A percentile compares a stretch with the other conserved stretches of the same genome.
phyloP scores from a whole-genome alignment of 2,113 vertebrate species.

The Pardalotus punctatus region DNA sequence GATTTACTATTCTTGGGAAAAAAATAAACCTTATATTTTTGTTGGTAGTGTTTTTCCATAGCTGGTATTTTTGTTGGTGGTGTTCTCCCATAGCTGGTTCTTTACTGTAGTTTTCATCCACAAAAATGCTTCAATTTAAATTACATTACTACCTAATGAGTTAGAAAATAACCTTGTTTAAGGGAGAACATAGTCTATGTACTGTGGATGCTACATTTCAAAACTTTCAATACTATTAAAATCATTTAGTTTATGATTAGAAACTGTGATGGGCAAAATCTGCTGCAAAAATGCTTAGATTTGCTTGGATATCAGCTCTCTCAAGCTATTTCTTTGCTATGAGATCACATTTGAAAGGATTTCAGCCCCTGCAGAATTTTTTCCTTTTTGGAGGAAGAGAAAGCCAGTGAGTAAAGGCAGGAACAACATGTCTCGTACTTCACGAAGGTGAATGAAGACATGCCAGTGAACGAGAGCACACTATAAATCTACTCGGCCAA shows the following conservation, averaged over 20 bases:
- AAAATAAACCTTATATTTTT: not conserved
- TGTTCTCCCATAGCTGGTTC: not conserved
- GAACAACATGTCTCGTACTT: not conserved
- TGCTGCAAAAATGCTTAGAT: not conserved
- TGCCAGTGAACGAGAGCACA: fast-evolving
- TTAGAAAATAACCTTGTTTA: not conserved
- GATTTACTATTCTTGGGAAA: not conserved
- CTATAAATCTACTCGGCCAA: not conserved
- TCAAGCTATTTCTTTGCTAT: not conserved
- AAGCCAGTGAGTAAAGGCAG: not conserved
- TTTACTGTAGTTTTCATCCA: not conserved
- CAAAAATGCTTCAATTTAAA: not conserved
- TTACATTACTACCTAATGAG: not conserved
- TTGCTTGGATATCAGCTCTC: not conserved
- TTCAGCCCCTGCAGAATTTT: not conserved
- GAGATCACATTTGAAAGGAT: not conserved
- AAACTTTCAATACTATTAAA: not conserved
- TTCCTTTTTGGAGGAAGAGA: not conserved
- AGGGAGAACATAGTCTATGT: not conserved
- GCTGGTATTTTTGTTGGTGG: not conserved
- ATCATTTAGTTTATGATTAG: not conserved
- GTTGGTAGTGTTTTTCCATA: not conserved
- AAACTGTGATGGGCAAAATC: not conserved
- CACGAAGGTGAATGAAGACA: not conserved
- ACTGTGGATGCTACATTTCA: not conserved